Evolutionary conservation across 2,888 invertebrate species (phyloP), one percentile per base, ranked within the genome.

Genomic region (Coelopa pilipes): DNA sequence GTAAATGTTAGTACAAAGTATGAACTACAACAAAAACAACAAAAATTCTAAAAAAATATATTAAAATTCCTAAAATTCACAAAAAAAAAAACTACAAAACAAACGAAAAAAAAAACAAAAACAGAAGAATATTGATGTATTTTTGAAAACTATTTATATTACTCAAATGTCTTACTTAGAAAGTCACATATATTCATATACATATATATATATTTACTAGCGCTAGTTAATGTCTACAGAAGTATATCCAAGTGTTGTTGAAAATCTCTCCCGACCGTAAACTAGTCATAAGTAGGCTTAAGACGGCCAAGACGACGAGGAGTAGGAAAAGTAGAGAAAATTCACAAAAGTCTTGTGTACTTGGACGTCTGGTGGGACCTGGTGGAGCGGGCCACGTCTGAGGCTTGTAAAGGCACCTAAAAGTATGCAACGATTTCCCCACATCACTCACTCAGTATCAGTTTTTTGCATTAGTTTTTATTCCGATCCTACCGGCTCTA

Each of bases 1-100:
- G 50, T 71, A 71, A 73, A 71, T 71, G 47, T 71, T 53, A 62
- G 71, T 71, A 74, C 71, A 71, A 74, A 74, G 67, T 62, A 53
- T 24, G 13, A 45, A 15, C 65, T 17, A 72, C 50, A 67, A 45
- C 17, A 46, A 55, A 11, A 47, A 50, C 21, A 55, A 59, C 57
- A 59, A 73, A 67, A 72, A 49, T 45, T 24, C 13, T 45, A 73
- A 45, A 70, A 63, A 68, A 63, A 67, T 19, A 66, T 47, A 68
- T 60, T 62, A 66, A 67, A 60, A 59, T n/a, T 1, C 21, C 24
- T 11, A 67, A 67, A 73, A 55, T 47, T 21, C 50, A 66, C 50
- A 55, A 2, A 50, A 72, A 57, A 72, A 57, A 66, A 70, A 34
- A 67, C 15, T 1, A 34, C 17, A n/a, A n/a, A n/a, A n/a, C 11